Evolutionary conservation across 2,113 vertebrate genomes (phyloP).

Genomic region (Procavia capensis): DNA sequence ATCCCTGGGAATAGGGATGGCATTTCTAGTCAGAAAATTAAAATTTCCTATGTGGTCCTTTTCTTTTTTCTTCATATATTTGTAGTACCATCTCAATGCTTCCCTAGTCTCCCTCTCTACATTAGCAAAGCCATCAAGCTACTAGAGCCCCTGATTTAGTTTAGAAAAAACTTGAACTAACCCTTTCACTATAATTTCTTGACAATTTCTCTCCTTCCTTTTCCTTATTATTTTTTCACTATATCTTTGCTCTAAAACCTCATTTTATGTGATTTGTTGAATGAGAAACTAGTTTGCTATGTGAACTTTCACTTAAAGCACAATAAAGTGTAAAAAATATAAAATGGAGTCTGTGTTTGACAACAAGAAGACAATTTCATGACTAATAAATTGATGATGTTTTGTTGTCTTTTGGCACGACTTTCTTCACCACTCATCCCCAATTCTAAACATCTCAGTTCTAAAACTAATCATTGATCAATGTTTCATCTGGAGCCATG

Average conservation of each 20-base stretch:
- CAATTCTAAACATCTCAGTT: not conserved
- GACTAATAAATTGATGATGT: not conserved
- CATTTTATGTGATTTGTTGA: not conserved
- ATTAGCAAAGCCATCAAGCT: not conserved
- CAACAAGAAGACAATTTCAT: not conserved
- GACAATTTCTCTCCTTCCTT: not conserved
- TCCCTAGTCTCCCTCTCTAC: too few species aligned
- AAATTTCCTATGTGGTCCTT: not conserved
- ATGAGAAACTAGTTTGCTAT: too few species aligned
- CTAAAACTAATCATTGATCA: slow-evolving; percentile 15
- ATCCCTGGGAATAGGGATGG: not conserved
- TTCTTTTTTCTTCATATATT: not conserved
- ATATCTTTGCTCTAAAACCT: not conserved
- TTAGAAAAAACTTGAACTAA: not conserved
- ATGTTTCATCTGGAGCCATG: not conserved
- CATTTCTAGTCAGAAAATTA: not conserved
- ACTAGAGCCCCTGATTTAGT: not conserved
- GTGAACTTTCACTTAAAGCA: too few species aligned
- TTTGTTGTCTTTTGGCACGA: slow-evolving; percentile 22
- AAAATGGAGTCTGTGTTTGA: not conserved
- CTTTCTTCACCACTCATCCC: not conserved
- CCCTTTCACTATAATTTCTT: not conserved
- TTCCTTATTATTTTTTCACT: not conserved
- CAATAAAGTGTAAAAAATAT: too few species aligned
- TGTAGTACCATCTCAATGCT: not conserved